These are phyloP conservation scores for Zenarchopterus dispar DNA, from an alignment of 2,797 vertebrate species.

Conservation along the genomic window DNA sequence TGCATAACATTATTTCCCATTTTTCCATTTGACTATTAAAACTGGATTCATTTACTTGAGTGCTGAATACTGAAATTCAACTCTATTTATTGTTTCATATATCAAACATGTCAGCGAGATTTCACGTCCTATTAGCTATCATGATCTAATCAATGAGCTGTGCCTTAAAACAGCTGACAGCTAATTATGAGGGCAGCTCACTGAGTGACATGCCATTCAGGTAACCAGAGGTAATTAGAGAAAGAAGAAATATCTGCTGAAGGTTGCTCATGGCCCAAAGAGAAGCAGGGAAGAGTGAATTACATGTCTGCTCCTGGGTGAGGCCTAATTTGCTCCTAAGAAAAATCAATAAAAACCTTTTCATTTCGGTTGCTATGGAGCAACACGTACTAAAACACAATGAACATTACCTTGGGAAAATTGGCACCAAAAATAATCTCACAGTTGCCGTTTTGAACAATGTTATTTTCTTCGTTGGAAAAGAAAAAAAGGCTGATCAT, in stretches of 20 bases:
- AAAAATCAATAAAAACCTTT: conserved; percentile 83
- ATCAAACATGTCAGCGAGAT: conserved; percentile 67
- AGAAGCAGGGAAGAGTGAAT: conserved; percentile 64
- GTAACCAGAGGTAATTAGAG: conserved; percentile 83
- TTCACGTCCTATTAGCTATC: conserved; percentile 81
- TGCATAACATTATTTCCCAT: neutral
- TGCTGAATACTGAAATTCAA: conserved; percentile 30
- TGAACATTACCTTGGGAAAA: conserved; percentile 73
- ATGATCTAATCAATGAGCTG: conserved; percentile 83
- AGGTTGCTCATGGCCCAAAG: conserved; percentile 48
- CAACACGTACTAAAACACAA: conserved; percentile 79
- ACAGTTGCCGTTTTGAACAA: conserved; percentile 54
- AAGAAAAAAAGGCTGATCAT: conserved; percentile 26
- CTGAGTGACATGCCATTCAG: conserved; percentile 68
- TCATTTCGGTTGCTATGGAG: conserved; percentile 77
- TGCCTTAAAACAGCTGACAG: conserved; percentile 82
- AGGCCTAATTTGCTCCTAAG: conserved; percentile 79
- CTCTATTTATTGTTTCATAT: conserved; percentile 58
- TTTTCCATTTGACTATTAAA: neutral
- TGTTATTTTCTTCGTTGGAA: conserved; percentile 34
- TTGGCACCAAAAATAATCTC: conserved; percentile 56
- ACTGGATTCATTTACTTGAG: neutral
- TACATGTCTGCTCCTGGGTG: conserved; percentile 62
- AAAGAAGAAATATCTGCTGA: conserved; percentile 76
- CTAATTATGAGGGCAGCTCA: conserved; percentile 78